Evolutionary conservation across 2,797 vertebrate genomes (phyloP).

Genomic region (Eulemur rubriventer): DNA sequence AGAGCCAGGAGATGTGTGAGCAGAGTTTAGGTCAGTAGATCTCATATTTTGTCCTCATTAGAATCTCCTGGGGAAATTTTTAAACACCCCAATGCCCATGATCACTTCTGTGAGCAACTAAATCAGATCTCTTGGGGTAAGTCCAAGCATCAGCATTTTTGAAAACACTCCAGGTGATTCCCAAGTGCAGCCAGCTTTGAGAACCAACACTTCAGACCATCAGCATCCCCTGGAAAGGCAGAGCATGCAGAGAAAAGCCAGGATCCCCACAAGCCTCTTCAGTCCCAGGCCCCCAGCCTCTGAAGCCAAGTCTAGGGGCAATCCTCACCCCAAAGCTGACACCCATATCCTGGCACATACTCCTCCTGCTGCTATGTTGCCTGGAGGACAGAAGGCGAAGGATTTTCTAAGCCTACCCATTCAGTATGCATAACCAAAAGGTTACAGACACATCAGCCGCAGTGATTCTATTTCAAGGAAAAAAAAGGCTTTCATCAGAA

Average conservation of each 20-base stretch:
- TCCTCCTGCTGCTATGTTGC: neutral
- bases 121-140: neutral
- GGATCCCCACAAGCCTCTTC: neutral
- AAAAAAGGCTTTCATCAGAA: conserved; percentile 31
- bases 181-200: neutral
- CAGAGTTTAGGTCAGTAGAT: no score
- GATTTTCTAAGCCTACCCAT: neutral
- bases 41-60: neutral
- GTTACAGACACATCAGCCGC: neutral
- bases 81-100: neutral
- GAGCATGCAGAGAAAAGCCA: neutral
- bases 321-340: neutral
- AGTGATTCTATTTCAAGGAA: neutral
- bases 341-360: neutral
- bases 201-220: neutral
- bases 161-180: neutral
- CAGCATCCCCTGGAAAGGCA: neutral
- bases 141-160: neutral
- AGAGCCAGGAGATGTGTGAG: neutral
- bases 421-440: neutral
- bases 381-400: neutral
- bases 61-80: neutral
- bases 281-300: neutral
- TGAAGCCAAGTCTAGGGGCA: neutral
- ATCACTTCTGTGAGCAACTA: neutral